Base-by-base conservation (phyloP, 1,140 invertebrate species). In the Scaptomyza pallida region DNA sequence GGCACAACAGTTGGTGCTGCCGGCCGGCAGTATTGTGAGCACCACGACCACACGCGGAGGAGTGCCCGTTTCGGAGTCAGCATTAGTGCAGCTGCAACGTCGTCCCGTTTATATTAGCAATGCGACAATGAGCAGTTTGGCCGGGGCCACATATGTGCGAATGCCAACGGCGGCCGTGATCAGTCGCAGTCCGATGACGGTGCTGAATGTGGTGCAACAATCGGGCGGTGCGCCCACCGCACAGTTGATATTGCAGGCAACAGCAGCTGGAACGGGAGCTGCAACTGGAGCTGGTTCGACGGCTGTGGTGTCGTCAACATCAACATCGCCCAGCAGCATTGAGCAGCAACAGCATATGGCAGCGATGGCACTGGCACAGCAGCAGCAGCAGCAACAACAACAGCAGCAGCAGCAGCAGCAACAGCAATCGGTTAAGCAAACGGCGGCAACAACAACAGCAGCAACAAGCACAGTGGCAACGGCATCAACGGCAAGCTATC, bases 51-150 rank as follows among this genome's bases (percentile, higher is more conserved):
- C 80, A n/a, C 89, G 82, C n/a, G 10, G 12, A 33, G 69, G 81
- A 0, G 89, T 90, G 16, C 89, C 89, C 5, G 89, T 90, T 10
- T 88, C 89, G n/a, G 89, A 89, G 44, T 50, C 77, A 3, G 89
- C 89, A 3, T 56, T 90, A 10, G 89, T 82, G 15, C 89, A 90
- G 61, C 60, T 90, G 26, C 89, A 90, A n/a, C 79, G 89, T 3
- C 89, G 89, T 10, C 89, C 89, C 0, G 89, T 90, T 2, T 90
- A 90, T 52, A 90, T 90, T 0, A 90, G 89, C 71, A 90, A 90
- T 64, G 76, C 89, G 1, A 71, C 68, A 9, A 69, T 90, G 30
- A 80, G 78, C 21, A 78, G 74, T 1, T 15, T 89, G 37, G 61
- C 74, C 2, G 76, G 81, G 2, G 79, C 81, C 40, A 75, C 89